Evolutionary conservation across 2,888 invertebrate genomes (phyloP).

Genomic region (Hyles lineata): DNA sequence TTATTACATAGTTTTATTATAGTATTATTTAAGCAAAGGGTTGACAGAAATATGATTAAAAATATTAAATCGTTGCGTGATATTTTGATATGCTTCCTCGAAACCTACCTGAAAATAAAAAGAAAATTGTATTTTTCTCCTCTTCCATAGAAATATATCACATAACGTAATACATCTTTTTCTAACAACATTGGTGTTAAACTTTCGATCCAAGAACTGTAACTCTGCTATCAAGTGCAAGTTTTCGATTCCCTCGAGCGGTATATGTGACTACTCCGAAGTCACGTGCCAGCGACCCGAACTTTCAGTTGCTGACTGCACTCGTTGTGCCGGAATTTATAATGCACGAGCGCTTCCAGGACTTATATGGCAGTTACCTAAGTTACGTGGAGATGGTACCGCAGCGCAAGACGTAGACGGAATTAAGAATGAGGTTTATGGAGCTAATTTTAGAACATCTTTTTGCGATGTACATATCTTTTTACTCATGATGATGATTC

Average conservation of each 20-base stretch:
- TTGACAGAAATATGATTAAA: too few relatives aligned
- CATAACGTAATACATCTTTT: too few relatives aligned
- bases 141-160: too few relatives aligned
- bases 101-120: too few relatives aligned
- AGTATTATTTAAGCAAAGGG: too few relatives aligned
- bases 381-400: neutral
- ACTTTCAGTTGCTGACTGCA: slow-evolving; percentile 14
- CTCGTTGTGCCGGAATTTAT: slow-evolving; percentile 9
- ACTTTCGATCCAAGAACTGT: neutral
- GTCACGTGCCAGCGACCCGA: neutral
- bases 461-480: too few relatives aligned
- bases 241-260: slow-evolving; percentile 7
- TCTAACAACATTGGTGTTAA: neutral
- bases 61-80: too few relatives aligned
- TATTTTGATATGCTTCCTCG: too few relatives aligned
- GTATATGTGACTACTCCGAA: slow-evolving; percentile 7
- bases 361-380: neutral
- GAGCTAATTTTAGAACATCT: too few relatives aligned
- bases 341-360: slow-evolving; percentile 4
- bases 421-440: neutral
- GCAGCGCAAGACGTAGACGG: neutral
- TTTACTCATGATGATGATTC: too few relatives aligned
- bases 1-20: too few relatives aligned
- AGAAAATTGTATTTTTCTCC: too few relatives aligned
- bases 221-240: neutral